phyloP scores from a whole-genome alignment of 2,113 vertebrate species.

The Procapra przewalskii region DNA sequence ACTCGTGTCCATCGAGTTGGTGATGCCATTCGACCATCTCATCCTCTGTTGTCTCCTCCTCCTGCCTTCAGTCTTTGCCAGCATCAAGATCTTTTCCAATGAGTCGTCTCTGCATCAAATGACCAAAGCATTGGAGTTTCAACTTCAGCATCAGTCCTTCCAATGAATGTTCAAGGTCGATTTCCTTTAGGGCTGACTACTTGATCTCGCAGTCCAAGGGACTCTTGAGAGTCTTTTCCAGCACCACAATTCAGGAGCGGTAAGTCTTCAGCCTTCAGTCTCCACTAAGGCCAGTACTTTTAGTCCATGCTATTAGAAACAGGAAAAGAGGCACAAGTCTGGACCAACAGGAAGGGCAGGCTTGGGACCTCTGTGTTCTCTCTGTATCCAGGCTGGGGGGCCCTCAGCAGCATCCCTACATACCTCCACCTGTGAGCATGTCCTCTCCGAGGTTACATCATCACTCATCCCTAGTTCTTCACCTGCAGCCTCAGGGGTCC shows the following conservation, averaged over 20 bases:
- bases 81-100: neutral
- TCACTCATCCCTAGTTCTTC: neutral
- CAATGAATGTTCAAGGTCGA: neutral
- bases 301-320: too few relatives aligned
- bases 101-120: neutral
- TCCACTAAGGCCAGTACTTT: fast-evolving
- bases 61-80: neutral
- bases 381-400: neutral
- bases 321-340: fast-evolving
- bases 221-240: neutral
- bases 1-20: neutral
- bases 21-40: neutral
- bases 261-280: neutral
- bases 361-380: neutral
- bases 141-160: neutral
- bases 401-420: fast-evolving
- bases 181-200: neutral
- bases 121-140: neutral
- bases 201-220: neutral
- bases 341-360: fast-evolving
- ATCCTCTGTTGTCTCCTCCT: neutral
- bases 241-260: neutral
- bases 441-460: fast-evolving
- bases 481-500: fast-evolving
- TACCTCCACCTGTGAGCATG: fast-evolving